These are phyloP conservation scores for Phania funesta DNA, from an alignment of 2,888 invertebrate species.

Conservation along the genomic window DNA sequence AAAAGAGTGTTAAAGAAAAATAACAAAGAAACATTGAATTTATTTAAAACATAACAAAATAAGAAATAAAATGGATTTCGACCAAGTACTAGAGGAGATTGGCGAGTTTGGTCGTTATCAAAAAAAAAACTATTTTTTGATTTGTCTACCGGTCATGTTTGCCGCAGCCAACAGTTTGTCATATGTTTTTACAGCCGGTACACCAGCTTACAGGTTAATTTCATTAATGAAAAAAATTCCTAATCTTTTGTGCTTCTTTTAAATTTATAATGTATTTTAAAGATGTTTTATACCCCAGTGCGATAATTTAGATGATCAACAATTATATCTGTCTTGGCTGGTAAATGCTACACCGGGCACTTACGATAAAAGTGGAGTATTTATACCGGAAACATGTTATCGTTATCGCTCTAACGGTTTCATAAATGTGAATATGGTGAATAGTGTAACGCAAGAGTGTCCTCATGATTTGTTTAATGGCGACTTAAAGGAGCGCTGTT, in stretches of 20 bases:
- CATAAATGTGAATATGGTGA: background rate
- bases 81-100: constrained; percentile 83
- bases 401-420: constrained; percentile 72
- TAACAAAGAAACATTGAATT: background rate
- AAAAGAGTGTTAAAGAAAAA: background rate
- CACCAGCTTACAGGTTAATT: constrained; percentile 82
- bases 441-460: constrained; percentile 71
- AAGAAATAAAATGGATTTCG: constrained; percentile 82
- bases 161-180: constrained; percentile 83
- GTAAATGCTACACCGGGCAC: constrained; percentile 81
- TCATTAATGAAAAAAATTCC: background rate
- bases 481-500: constrained; percentile 78
- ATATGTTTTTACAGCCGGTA: constrained; percentile 84
- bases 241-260: background rate
- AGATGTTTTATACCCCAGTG: constrained; percentile 83
- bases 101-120: constrained; percentile 84
- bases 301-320: constrained; percentile 76
- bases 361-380: constrained; percentile 72
- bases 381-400: constrained; percentile 76
- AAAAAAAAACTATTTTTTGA: constrained; percentile 82
- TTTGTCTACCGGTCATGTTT: constrained; percentile 83
- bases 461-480: constrained; percentile 77
- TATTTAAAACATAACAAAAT: background rate
- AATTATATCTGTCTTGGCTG: constrained; percentile 80
- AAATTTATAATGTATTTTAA: constrained; percentile 20